Evolutionary conservation across 2,888 invertebrate species (phyloP).

Genomic region (Heliconius erato): DNA sequence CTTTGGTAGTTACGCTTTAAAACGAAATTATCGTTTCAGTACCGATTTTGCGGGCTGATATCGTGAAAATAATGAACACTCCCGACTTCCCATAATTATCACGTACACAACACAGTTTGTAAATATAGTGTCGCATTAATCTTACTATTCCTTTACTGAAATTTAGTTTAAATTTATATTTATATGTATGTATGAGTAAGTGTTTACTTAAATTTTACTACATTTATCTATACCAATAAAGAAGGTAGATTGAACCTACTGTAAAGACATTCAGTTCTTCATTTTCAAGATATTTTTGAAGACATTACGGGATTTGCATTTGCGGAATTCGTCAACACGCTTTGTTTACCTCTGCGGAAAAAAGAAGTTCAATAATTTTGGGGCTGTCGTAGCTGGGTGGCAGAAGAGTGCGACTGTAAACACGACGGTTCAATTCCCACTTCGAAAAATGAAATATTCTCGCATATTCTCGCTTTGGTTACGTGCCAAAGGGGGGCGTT

Average conservation of each 20-base stretch:
- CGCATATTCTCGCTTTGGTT: too few relatives aligned
- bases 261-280: not conserved
- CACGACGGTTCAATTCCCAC: too few relatives aligned
- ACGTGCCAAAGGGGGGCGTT: too few relatives aligned
- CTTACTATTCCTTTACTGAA: not conserved
- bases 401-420: too few relatives aligned
- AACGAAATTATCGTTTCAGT: conserved; percentile 15
- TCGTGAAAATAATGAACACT: conserved; percentile 20
- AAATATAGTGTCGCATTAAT: not conserved
- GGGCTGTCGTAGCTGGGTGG: too few relatives aligned
- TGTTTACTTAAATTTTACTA: not conserved
- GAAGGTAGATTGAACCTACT: rapidly evolving
- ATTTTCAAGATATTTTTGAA: not conserved
- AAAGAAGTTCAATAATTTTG: not conserved
- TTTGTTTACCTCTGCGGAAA: not conserved
- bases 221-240: not conserved
- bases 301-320: not conserved
- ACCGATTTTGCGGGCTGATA: conserved; percentile 7
- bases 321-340: too few relatives aligned
- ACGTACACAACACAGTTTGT: not conserved
- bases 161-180: not conserved
- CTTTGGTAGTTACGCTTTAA: conserved; percentile 4
- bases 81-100: conserved; percentile 11
- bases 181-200: not conserved
- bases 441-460: too few relatives aligned